A percentile compares a stretch with the other conserved stretches of the same genome.
Evolutionary conservation across 2,888 invertebrate species (phyloP).

Genomic region (Diloba caeruleocephala): DNA sequence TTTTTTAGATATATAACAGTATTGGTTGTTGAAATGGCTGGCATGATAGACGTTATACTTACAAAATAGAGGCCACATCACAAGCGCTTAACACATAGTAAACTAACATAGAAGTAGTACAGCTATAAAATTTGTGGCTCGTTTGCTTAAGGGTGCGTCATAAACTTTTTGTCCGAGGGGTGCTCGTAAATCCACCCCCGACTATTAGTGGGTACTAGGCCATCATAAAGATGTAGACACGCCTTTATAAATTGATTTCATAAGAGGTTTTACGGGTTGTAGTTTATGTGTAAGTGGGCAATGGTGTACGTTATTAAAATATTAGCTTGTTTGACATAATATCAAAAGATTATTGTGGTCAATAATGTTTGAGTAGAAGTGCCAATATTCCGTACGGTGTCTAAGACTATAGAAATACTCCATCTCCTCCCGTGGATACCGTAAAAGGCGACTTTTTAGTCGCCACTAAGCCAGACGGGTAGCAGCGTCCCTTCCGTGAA

Average conservation of each 20-base stretch:
- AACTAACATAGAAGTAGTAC: conserved; percentile 49
- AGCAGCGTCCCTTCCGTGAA: too few species aligned
- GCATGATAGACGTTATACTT: conserved; percentile 3
- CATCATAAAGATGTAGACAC: conserved; percentile 51
- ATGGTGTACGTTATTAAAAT: conserved; percentile 15
- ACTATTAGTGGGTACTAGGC: conserved; percentile 45
- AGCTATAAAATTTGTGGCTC: conserved; percentile 55
- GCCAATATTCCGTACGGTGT: too few species aligned
- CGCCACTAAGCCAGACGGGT: too few species aligned
- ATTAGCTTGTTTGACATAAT: too few species aligned
- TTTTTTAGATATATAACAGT: too few species aligned
- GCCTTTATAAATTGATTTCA: conserved; percentile 52
- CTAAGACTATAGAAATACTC: too few species aligned
- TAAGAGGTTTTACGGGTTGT: conserved; percentile 44
- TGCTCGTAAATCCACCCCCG: conserved; percentile 43
- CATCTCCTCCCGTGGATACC: too few species aligned
- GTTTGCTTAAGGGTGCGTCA: conserved; percentile 51
- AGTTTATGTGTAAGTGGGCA: conserved; percentile 27
- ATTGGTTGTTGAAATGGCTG: too few species aligned
- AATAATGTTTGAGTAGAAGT: too few species aligned
- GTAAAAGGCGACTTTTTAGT: too few species aligned
- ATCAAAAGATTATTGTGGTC: too few species aligned
- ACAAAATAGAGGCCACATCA: conserved; percentile 28
- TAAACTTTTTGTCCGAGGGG: conserved; percentile 55
- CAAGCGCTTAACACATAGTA: conserved; percentile 44